These are phyloP conservation scores for Acleris cristana DNA, from an alignment of 2,888 invertebrate species.

Conservation along the genomic window DNA sequence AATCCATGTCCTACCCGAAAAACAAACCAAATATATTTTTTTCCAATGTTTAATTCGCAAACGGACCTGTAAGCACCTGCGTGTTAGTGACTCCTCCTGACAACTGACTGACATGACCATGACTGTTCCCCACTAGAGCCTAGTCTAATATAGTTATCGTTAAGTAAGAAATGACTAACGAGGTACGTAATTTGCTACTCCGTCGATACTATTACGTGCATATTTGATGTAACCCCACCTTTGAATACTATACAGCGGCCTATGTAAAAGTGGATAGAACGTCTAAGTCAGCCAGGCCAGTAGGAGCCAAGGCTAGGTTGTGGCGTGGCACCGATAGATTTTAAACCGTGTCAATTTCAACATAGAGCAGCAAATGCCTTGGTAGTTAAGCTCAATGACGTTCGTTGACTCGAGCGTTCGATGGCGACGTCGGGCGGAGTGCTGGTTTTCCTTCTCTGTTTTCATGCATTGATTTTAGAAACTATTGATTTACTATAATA, in stretches of 20 bases:
- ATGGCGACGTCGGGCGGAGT: slow-evolving; percentile 64
- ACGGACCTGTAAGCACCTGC: too few relatives aligned
- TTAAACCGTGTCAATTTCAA: slow-evolving; percentile 51
- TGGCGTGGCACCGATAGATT: slow-evolving; percentile 47
- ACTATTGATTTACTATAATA: slow-evolving; percentile 52
- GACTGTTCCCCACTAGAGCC: too few relatives aligned
- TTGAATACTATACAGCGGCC: slow-evolving; percentile 68
- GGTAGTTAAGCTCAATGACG: slow-evolving; percentile 72
- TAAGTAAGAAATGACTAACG: too few relatives aligned
- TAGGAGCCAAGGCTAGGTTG: slow-evolving; percentile 83
- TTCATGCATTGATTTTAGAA: slow-evolving; percentile 82
- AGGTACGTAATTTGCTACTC: neutral
- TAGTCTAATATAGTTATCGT: too few relatives aligned
- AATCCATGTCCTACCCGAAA: too few relatives aligned
- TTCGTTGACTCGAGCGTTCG: slow-evolving; percentile 83
- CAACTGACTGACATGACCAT: too few relatives aligned
- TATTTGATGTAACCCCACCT: slow-evolving; percentile 58
- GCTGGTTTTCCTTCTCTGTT: slow-evolving; percentile 83
- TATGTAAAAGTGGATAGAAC: slow-evolving; percentile 84
- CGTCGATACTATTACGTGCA: slow-evolving; percentile 47
- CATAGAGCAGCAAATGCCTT: slow-evolving; percentile 51
- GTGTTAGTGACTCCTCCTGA: too few relatives aligned
- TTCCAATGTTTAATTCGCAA: too few relatives aligned
- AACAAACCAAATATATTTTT: too few relatives aligned
- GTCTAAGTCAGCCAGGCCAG: slow-evolving; percentile 84